Evolutionary conservation across 2,888 invertebrate species (phyloP).

Genomic region (Oscheius sp.): DNA sequence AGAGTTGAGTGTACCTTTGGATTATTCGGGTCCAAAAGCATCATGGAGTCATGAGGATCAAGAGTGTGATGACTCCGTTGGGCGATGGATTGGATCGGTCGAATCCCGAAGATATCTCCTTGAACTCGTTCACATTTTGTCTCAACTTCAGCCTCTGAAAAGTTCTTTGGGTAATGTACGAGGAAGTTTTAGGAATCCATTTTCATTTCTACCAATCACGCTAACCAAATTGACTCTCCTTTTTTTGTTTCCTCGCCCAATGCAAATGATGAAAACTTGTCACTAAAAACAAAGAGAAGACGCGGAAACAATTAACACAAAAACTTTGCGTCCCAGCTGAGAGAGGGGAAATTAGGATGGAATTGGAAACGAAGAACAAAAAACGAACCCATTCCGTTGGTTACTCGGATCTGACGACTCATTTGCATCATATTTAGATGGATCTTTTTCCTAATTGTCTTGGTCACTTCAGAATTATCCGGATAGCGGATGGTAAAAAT

Average conservation of each 20-base stretch:
- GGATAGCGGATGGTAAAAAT: constrained; percentile 59
- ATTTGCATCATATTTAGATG: constrained; percentile 44
- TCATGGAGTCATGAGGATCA: constrained; percentile 32
- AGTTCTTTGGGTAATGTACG: too few relatives aligned
- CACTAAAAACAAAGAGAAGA: too few relatives aligned
- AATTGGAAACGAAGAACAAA: too few relatives aligned
- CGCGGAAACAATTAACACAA: too few relatives aligned
- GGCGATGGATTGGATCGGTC: constrained; percentile 40
- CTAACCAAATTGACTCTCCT: too few relatives aligned
- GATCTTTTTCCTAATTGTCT: constrained; percentile 60
- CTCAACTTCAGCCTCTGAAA: constrained; percentile 41
- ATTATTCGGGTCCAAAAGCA: constrained; percentile 48
- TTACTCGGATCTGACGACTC: constrained; percentile 37
- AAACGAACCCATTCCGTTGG: constrained; percentile 40
- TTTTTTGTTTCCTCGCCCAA: too few relatives aligned
- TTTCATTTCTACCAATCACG: too few relatives aligned
- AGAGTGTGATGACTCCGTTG: constrained; percentile 2
- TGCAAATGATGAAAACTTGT: too few relatives aligned
- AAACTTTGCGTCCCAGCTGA: too few relatives aligned
- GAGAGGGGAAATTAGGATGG: too few relatives aligned
- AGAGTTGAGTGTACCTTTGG: constrained; percentile 36
- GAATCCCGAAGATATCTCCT: constrained; percentile 60
- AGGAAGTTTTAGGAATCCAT: too few relatives aligned
- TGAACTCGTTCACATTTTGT: constrained; percentile 39
- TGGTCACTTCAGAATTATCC: constrained; percentile 60